Conservation (phyloP, 2,888 invertebrate species). For the Eupithecia insigniata region DNA sequence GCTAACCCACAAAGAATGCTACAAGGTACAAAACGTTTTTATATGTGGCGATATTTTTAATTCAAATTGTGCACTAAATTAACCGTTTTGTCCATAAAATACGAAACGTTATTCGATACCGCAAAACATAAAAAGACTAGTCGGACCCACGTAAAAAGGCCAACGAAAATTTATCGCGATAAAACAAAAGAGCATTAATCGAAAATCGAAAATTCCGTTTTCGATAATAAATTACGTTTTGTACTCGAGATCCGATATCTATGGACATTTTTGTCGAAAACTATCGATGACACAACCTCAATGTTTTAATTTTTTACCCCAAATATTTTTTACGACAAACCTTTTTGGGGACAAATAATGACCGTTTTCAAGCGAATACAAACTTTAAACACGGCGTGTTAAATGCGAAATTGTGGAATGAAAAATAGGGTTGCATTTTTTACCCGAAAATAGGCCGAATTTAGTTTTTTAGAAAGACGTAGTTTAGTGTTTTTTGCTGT, state of each 20-base stretch:
- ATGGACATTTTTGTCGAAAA: conserved; percentile 45
- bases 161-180: conserved; percentile 42
- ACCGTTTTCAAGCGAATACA: conserved; percentile 27
- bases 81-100: conserved; percentile 35
- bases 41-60: conserved; percentile 27
- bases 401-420: conserved; percentile 16
- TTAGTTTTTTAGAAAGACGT: conserved; percentile 33
- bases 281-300: conserved; percentile 41
- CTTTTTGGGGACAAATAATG: conserved; percentile 23
- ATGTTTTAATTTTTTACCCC: conserved; percentile 35
- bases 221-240: conserved; percentile 44
- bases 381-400: conserved; percentile 23
- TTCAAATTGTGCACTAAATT: conserved; percentile 34
- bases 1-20: conserved; percentile 12
- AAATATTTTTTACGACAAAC: conserved; percentile 22
- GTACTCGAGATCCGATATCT: conserved; percentile 45
- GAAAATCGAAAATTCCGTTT: conserved; percentile 42
- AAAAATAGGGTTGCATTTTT: conserved; percentile 24
- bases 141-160: conserved; percentile 14
- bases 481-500: conserved; percentile 34
- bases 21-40: conserved; percentile 14
- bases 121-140: conserved; percentile 38
- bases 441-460: conserved; percentile 38
- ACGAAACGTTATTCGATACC: conserved; percentile 41
- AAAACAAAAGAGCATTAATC: conserved; percentile 46